These are phyloP conservation scores for Hemichromis elongatus DNA, from an alignment of 2,113 vertebrate species.

Conservation along the genomic window DNA sequence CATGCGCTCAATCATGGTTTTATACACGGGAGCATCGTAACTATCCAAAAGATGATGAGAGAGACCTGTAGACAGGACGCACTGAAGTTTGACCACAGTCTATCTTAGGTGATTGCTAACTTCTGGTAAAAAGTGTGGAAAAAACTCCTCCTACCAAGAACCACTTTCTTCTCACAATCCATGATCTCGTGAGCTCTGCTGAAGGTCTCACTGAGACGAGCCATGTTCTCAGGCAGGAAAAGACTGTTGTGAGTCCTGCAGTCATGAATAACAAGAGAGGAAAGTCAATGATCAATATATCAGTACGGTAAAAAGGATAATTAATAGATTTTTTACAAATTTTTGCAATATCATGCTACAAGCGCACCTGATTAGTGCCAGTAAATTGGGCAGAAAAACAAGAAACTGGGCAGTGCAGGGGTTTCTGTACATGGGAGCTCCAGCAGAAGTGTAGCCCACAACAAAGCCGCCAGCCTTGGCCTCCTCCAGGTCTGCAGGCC, in stretches of 20 bases:
- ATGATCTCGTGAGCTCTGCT: slow-evolving; percentile 82
- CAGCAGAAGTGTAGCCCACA: slow-evolving; percentile 76
- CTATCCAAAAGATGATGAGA: slow-evolving; percentile 81
- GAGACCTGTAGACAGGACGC: slow-evolving; percentile 73
- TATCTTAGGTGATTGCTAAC: neutral
- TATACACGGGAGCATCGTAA: slow-evolving; percentile 85
- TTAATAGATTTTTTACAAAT: neutral
- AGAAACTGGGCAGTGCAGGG: slow-evolving; percentile 84
- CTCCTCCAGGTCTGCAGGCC: slow-evolving; percentile 85
- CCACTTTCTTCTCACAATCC: slow-evolving; percentile 86
- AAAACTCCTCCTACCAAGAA: slow-evolving; percentile 79
- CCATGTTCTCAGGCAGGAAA: slow-evolving; percentile 84
- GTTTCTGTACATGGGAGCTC: slow-evolving; percentile 86
- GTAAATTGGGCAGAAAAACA: slow-evolving; percentile 87
- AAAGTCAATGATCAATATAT: neutral
- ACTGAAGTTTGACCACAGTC: neutral
- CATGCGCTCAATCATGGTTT: slow-evolving; percentile 85
- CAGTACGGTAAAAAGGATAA: neutral
- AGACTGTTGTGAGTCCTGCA: slow-evolving; percentile 84
- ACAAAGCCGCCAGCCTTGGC: slow-evolving; percentile 91
- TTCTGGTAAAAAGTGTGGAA: fast-evolving
- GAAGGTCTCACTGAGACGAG: slow-evolving; percentile 84
- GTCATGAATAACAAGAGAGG: neutral
- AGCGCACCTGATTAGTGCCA: slow-evolving; percentile 87
- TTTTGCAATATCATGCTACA: neutral